Evolutionary conservation across 2,797 vertebrate genomes (phyloP).

Genomic region (Phyllotis vaccarum): DNA sequence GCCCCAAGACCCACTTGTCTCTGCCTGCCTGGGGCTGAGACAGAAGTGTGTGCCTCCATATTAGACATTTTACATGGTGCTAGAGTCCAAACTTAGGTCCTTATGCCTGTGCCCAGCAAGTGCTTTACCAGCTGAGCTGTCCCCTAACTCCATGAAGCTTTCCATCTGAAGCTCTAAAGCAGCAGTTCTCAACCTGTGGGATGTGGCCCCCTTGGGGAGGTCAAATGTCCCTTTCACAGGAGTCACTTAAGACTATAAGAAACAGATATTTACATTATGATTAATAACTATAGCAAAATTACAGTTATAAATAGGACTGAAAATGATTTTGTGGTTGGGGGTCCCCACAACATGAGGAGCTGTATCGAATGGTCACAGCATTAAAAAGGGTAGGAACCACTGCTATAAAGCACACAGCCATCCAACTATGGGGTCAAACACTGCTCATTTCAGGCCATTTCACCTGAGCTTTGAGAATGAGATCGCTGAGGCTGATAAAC

Average conservation of each 20-base stretch:
- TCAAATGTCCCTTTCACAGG: background rate
- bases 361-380: background rate
- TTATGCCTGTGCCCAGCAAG: accelerated
- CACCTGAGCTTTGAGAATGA: background rate
- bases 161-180: background rate
- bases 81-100: background rate
- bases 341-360: background rate
- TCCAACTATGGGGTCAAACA: background rate
- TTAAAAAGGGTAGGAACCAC: background rate
- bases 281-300: background rate
- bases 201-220: too few species aligned
- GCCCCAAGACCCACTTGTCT: background rate
- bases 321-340: background rate
- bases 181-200: background rate
- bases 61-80: background rate
- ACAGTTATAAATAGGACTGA: background rate
- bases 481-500: background rate
- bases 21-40: too few species aligned
- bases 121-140: background rate
- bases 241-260: background rate
- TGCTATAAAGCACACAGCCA: background rate
- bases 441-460: background rate
- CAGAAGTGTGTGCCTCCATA: accelerated
- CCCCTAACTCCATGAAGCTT: background rate
- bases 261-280: background rate